phyloP scores from a whole-genome alignment of 1,140 invertebrate species.

The Cataglyphis hispanica region DNA sequence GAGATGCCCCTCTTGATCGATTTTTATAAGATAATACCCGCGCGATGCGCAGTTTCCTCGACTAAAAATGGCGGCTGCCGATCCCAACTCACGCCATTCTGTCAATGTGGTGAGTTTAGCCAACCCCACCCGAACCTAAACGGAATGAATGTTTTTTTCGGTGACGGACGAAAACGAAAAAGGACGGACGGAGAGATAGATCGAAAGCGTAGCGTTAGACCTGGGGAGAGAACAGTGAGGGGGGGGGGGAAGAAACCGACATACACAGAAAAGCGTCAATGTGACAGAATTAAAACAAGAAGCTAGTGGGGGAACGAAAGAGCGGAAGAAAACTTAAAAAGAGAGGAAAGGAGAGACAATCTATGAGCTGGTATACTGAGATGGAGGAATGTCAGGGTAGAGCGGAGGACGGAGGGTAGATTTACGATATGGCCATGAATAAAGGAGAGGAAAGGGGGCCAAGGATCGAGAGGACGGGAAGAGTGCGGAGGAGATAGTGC shows the following conservation, averaged over 20 bases:
- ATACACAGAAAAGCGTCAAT: conserved; percentile 22
- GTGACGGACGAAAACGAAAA: conserved; percentile 26
- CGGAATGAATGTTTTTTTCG: conserved; percentile 12
- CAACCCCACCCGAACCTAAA: conserved; percentile 4
- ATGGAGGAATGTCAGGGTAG: background rate
- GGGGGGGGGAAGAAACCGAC: too few species aligned
- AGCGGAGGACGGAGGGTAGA: conserved; percentile 38
- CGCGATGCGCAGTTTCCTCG: background rate
- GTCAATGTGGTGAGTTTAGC: conserved; percentile 13
- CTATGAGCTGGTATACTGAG: background rate
- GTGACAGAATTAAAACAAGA: background rate
- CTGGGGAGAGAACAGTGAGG: background rate
- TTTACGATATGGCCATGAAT: conserved; percentile 61
- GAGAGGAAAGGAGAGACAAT: background rate
- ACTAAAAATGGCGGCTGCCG: conserved; percentile 32
- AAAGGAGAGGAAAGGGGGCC: background rate
- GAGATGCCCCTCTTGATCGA: background rate
- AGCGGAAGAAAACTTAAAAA: background rate
- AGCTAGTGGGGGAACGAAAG: background rate
- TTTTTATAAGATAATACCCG: conserved; percentile 5
- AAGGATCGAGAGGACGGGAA: background rate
- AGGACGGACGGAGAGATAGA: background rate
- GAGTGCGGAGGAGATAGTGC: background rate
- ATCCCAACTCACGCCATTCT: background rate
- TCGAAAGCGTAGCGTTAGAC: background rate